Conservation (phyloP, 2,888 invertebrate genomes). For the Lithophane ornitopus region DNA sequence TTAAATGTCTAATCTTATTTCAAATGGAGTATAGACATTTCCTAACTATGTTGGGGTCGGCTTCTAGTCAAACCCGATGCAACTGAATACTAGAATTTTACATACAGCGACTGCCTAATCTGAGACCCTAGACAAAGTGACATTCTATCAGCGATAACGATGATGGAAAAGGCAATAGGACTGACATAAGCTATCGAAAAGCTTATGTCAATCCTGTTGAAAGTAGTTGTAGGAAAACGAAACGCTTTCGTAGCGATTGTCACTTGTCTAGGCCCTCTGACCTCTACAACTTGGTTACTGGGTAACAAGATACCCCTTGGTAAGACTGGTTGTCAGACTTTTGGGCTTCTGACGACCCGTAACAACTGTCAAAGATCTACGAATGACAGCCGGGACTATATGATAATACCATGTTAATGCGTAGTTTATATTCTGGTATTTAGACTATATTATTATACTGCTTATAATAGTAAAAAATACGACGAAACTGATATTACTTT, state of each 20-base stretch:
- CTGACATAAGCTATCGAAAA: no score
- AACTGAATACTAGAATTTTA: not conserved
- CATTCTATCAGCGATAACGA: no score
- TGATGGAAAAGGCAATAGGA: no score
- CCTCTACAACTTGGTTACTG: not conserved
- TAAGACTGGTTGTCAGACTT: not conserved
- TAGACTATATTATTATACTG: not conserved
- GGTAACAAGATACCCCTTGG: not conserved
- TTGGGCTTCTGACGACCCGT: not conserved
- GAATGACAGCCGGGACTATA: not conserved
- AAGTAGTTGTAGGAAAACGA: no score
- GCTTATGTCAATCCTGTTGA: no score
- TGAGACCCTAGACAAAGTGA: no score
- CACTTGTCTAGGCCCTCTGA: no score
- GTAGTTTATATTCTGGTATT: not conserved
- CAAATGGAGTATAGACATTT: no score
- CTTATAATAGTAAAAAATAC: slow-evolving; percentile 12
- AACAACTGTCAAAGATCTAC: not conserved
- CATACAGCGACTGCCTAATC: not conserved
- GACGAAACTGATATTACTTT: slow-evolving; percentile 8
- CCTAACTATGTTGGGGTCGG: no score
- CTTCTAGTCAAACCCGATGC: not conserved
- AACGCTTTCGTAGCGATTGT: no score
- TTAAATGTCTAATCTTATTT: no score
- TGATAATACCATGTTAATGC: slow-evolving; percentile 4